These are phyloP conservation scores for Apolygus lucorum DNA, from an alignment of 1,140 invertebrate species.

Conservation along the genomic window DNA sequence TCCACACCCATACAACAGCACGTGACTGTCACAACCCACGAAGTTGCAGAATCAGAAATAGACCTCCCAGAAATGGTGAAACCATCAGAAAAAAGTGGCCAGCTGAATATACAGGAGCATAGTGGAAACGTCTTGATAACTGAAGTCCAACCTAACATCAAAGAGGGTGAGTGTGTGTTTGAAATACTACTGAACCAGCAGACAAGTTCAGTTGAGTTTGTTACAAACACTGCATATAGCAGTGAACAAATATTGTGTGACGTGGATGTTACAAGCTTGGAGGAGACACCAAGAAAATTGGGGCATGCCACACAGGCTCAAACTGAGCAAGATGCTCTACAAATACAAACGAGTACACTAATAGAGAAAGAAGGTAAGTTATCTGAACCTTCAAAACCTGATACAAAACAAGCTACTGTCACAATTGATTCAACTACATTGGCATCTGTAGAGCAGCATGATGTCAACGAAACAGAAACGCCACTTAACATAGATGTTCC, in stretches of 20 bases:
- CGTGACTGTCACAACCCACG: constrained; percentile 46
- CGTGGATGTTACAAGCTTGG: constrained; percentile 25
- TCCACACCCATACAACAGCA: constrained; percentile 41
- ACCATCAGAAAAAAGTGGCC: constrained; percentile 33
- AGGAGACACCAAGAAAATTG: constrained; percentile 22
- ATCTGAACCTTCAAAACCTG: constrained; percentile 10
- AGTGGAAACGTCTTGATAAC: constrained; percentile 38
- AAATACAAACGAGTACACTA: constrained; percentile 21
- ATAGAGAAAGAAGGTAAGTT: constrained; percentile 27
- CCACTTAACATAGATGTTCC: constrained; percentile 22
- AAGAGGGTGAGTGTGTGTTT: constrained; percentile 46
- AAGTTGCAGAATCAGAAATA: constrained; percentile 43
- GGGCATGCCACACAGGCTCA: constrained; percentile 6
- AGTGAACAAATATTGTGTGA: constrained; percentile 29
- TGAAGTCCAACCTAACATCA: constrained; percentile 42
- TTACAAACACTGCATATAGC: constrained; percentile 35
- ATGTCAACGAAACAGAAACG: constrained; percentile 24
- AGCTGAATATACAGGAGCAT: constrained; percentile 32
- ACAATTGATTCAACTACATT: constrained; percentile 27
- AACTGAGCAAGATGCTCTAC: constrained; percentile 20
- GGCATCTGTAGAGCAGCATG: constrained; percentile 22
- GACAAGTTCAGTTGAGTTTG: constrained; percentile 31
- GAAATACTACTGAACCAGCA: constrained; percentile 36
- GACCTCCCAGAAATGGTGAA: constrained; percentile 40
- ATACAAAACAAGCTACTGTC: constrained; percentile 24